Evolutionary conservation across 2,113 vertebrate genomes (phyloP).

Genomic region (Thamnophis sirtalis): DNA sequence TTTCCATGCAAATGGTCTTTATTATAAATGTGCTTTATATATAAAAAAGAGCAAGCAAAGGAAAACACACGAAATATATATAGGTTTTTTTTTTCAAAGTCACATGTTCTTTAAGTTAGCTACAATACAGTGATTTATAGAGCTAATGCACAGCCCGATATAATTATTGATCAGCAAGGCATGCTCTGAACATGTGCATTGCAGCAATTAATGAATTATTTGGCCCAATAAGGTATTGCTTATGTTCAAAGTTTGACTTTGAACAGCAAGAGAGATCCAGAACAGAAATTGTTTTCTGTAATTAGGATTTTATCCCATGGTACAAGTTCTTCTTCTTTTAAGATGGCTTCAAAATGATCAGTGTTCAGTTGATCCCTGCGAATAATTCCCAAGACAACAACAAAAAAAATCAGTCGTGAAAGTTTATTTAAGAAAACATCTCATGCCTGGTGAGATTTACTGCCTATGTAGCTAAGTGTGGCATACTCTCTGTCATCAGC

Average conservation of each 20-base stretch:
- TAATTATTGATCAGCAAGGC: conserved; percentile 48
- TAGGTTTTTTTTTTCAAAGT: conserved; percentile 40
- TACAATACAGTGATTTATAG: conserved; percentile 36
- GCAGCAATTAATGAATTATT: neutral
- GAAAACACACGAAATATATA: conserved; percentile 50
- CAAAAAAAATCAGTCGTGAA: neutral
- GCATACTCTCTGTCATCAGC: neutral
- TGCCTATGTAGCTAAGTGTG: too few relatives aligned
- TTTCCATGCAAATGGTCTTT: conserved; percentile 55
- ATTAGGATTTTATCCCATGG: too few relatives aligned
- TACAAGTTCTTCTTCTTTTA: neutral
- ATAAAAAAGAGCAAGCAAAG: conserved; percentile 41
- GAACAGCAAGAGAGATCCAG: neutral
- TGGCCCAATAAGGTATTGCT: neutral
- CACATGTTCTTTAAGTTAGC: conserved; percentile 47
- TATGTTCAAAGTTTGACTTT: neutral
- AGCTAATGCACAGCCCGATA: conserved; percentile 38
- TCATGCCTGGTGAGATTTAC: neutral
- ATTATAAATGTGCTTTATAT: conserved; percentile 47
- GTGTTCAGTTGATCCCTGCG: neutral
- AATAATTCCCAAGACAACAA: neutral
- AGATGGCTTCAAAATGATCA: neutral
- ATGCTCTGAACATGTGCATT: conserved; percentile 37
- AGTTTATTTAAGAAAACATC: neutral
- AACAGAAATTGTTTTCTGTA: neutral